phyloP scores from a whole-genome alignment of 2,888 invertebrate species.

The Idaea aversata region DNA sequence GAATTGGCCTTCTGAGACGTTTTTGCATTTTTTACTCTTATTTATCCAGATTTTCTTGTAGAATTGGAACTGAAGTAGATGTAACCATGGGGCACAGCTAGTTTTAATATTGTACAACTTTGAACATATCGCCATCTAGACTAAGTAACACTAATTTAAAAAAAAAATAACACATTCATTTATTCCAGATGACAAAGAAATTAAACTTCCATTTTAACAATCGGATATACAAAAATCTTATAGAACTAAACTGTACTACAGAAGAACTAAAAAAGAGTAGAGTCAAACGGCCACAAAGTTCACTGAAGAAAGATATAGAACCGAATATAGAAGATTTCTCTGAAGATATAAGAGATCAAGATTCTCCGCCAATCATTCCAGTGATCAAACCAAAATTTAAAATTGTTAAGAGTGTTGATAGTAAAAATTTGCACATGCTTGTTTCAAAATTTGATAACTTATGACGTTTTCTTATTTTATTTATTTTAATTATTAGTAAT shows the following conservation, averaged over 20 bases:
- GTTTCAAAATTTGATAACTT: slow-evolving; percentile 62
- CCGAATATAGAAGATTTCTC: slow-evolving; percentile 73
- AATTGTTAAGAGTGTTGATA: slow-evolving; percentile 53
- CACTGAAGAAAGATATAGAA: slow-evolving; percentile 61
- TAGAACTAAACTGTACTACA: slow-evolving; percentile 65
- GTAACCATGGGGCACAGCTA: background rate
- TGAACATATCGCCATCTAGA: no score
- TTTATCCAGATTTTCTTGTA: no score
- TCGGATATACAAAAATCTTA: slow-evolving; percentile 67
- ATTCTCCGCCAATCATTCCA: slow-evolving; percentile 55
- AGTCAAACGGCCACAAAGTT: slow-evolving; percentile 39
- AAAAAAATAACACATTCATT: background rate
- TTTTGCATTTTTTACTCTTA: no score
- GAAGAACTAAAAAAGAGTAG: slow-evolving; percentile 48
- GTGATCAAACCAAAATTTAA: slow-evolving; percentile 55
- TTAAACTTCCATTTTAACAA: slow-evolving; percentile 73
- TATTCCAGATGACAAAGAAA: slow-evolving; percentile 65
- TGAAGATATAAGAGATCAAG: slow-evolving; percentile 54
- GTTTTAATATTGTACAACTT: background rate
- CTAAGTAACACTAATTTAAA: background rate
- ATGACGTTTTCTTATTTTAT: slow-evolving; percentile 36
- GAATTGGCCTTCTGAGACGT: no score
- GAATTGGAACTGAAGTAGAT: no score
- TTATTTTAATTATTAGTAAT: no score
- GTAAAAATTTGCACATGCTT: slow-evolving; percentile 56